Conservation (phyloP, 2,113 vertebrate genomes). For the Ascaphus truei region DNA sequence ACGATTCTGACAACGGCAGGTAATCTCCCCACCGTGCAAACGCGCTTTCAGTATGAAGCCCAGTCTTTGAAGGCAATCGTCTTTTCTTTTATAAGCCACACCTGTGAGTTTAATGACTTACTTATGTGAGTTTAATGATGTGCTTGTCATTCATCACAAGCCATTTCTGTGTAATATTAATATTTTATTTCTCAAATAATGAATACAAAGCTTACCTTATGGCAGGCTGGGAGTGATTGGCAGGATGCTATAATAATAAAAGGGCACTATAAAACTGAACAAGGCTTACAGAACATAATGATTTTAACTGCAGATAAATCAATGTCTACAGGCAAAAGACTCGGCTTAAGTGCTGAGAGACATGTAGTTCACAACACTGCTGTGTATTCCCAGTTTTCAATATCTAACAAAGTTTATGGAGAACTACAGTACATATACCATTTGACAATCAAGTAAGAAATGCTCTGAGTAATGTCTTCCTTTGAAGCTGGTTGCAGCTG, state of each 20-base stretch:
- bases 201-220: slow-evolving; percentile 5
- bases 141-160: slow-evolving; percentile 10
- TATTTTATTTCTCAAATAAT: neutral
- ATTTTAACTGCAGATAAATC: slow-evolving; percentile 15
- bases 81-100: slow-evolving; percentile 9
- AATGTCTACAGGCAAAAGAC: neutral
- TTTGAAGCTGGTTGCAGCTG: too few relatives aligned
- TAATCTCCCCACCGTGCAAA: slow-evolving; percentile 37
- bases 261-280: slow-evolving; percentile 1
- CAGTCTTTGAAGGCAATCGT: neutral
- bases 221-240: slow-evolving; percentile 4
- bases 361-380: neutral
- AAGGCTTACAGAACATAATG: neutral
- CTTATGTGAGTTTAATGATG: slow-evolving; percentile 15
- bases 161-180: slow-evolving; percentile 9
- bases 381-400: neutral
- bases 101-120: neutral
- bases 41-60: neutral
- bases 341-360: neutral
- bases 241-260: slow-evolving; percentile 1
- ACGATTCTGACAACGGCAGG: slow-evolving; percentile 77
- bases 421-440: too few relatives aligned
- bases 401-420: too few relatives aligned
- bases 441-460: too few relatives aligned
- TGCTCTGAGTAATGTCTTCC: too few relatives aligned